Conservation (phyloP, 2,888 invertebrate species). For the Melinopterus prodromus region DNA sequence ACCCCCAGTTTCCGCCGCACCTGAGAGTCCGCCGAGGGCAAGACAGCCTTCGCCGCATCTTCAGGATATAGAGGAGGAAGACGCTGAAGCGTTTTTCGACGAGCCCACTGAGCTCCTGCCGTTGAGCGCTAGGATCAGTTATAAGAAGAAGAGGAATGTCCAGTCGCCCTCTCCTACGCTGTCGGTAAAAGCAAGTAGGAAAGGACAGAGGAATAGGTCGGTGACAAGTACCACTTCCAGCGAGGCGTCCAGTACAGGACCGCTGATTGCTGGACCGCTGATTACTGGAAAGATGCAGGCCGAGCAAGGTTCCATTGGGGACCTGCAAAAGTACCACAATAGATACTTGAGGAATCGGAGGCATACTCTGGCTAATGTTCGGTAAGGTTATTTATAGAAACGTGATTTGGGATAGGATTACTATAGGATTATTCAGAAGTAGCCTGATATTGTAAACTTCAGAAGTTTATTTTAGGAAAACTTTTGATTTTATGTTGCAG, state of each 20-base stretch:
- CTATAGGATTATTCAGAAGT: too few relatives aligned
- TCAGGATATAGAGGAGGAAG: conserved; percentile 86
- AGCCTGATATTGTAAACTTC: too few relatives aligned
- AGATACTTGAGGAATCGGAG: conserved; percentile 85
- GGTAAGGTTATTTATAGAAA: conserved; percentile 70
- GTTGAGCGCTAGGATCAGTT: conserved; percentile 57
- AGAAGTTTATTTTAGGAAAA: too few relatives aligned
- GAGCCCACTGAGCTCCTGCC: conserved; percentile 61
- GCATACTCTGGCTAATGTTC: conserved; percentile 91
- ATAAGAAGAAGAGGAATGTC: conserved; percentile 57
- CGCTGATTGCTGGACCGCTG: conserved; percentile 47
- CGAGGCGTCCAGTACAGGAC: conserved; percentile 55
- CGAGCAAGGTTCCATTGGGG: conserved; percentile 90
- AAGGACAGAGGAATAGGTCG: conserved; percentile 60
- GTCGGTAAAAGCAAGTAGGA: conserved; percentile 65
- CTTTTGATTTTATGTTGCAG: too few relatives aligned
- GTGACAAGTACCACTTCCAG: conserved; percentile 52
- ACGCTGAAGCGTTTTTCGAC: conserved; percentile 68
- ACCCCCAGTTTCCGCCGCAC: conserved; percentile 58
- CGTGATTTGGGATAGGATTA: too few relatives aligned
- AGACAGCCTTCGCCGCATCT: conserved; percentile 75
- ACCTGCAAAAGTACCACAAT: conserved; percentile 88
- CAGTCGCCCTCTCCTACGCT: conserved; percentile 71
- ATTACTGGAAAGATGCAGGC: conserved; percentile 85
- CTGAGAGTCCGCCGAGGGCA: conserved; percentile 68